phyloP scores from a whole-genome alignment of 2,888 invertebrate species.

The Heliothis peltigera region DNA sequence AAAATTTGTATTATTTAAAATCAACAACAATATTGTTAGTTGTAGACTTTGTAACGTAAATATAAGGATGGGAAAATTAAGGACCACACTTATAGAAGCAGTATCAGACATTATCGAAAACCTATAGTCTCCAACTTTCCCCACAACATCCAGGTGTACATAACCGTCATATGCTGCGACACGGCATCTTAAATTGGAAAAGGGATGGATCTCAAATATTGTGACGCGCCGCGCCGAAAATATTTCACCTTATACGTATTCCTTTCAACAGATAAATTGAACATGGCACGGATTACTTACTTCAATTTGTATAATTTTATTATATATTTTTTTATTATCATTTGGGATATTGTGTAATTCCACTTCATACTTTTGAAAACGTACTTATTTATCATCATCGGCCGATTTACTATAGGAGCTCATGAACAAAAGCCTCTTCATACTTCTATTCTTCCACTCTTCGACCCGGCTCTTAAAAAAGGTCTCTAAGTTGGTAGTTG shows the following conservation, averaged over 20 bases:
- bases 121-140: not conserved
- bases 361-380: no score
- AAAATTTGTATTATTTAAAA: no score
- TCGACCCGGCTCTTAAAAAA: no score
- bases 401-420: no score
- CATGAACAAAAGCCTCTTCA: no score
- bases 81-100: no score
- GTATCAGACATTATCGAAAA: not conserved
- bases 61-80: no score
- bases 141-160: constrained; percentile 39
- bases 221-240: constrained; percentile 36
- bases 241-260: constrained; percentile 23
- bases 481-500: no score
- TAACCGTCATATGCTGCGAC: constrained; percentile 54
- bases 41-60: no score
- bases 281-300: not conserved
- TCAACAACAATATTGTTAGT: no score
- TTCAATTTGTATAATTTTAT: not conserved
- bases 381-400: no score
- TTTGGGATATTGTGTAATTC: not conserved
- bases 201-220: constrained; percentile 54
- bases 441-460: no score
- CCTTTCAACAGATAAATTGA: constrained; percentile 26
- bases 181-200: constrained; percentile 57
- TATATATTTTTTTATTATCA: not conserved